phyloP scores from a whole-genome alignment of 2,797 vertebrate species.

The Eulemur mongoz region DNA sequence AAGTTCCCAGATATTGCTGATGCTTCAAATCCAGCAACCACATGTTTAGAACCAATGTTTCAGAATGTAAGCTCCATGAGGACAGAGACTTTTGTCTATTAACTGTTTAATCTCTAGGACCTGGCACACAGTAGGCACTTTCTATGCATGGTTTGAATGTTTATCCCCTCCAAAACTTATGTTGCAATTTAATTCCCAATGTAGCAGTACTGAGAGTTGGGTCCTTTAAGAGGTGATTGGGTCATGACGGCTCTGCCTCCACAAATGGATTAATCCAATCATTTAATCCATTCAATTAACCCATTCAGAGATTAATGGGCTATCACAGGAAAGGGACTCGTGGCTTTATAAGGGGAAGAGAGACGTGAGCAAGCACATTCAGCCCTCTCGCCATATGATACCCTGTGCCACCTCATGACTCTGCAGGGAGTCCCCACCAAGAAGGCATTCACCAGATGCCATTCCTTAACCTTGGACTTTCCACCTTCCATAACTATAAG shows the following conservation, averaged over 20 bases:
- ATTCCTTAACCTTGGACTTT: background rate
- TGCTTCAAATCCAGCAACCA: background rate
- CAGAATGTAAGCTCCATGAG: background rate
- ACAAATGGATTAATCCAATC: too few relatives aligned
- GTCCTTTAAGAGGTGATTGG: background rate
- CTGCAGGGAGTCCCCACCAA: background rate
- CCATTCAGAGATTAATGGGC: background rate
- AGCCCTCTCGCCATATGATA: background rate
- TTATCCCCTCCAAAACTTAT: background rate
- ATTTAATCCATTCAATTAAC: too few relatives aligned
- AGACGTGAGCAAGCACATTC: background rate
- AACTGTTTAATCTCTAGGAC: background rate
- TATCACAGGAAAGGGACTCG: background rate
- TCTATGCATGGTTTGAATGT: background rate
- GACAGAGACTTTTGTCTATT: background rate
- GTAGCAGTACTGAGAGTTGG: background rate
- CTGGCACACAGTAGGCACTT: background rate
- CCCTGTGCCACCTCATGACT: background rate
- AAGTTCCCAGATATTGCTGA: background rate
- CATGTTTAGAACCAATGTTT: background rate
- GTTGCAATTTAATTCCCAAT: background rate
- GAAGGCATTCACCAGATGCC: background rate
- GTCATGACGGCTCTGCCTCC: background rate
- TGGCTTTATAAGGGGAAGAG: background rate
- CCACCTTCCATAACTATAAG: background rate